phyloP scores from a whole-genome alignment of 2,888 invertebrate genomes.

The Hanleya hanleyi region DNA sequence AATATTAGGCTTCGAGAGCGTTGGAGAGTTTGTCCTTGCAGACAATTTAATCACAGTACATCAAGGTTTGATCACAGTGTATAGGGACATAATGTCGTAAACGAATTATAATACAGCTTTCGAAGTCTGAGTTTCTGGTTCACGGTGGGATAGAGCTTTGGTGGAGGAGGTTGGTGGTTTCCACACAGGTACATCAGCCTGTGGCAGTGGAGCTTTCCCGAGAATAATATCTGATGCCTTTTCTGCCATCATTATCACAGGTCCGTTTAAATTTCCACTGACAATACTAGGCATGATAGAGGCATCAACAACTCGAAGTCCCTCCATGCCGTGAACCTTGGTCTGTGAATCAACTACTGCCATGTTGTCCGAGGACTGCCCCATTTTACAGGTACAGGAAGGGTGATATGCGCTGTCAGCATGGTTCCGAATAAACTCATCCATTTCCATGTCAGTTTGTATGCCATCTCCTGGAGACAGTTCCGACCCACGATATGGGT shows the following conservation, averaged over 20 bases:
- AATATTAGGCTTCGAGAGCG: too few species aligned
- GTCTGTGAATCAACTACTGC: constrained; percentile 81
- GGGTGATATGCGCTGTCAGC: constrained; percentile 83
- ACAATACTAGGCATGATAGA: constrained; percentile 86
- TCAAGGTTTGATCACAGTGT: too few species aligned
- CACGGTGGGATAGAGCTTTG: too few species aligned
- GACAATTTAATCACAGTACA: too few species aligned
- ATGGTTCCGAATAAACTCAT: constrained; percentile 68
- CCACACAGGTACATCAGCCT: constrained; percentile 67
- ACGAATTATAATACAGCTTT: too few species aligned
- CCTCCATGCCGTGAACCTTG: constrained; percentile 76
- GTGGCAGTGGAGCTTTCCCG: constrained; percentile 67
- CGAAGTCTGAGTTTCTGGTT: too few species aligned
- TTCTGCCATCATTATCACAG: constrained; percentile 76
- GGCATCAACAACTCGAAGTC: constrained; percentile 85
- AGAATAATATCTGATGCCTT: constrained; percentile 75
- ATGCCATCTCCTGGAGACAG: constrained; percentile 57
- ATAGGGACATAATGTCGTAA: too few species aligned
- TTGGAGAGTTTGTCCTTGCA: too few species aligned
- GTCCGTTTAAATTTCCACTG: constrained; percentile 82
- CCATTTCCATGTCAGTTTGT: constrained; percentile 69
- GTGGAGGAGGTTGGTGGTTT: too few species aligned
- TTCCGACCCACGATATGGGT: constrained; percentile 62
- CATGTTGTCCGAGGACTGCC: constrained; percentile 73
- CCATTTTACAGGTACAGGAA: constrained; percentile 86